phyloP scores from a whole-genome alignment of 2,797 vertebrate genomes.

The Schizopygopsis pylzovi region DNA sequence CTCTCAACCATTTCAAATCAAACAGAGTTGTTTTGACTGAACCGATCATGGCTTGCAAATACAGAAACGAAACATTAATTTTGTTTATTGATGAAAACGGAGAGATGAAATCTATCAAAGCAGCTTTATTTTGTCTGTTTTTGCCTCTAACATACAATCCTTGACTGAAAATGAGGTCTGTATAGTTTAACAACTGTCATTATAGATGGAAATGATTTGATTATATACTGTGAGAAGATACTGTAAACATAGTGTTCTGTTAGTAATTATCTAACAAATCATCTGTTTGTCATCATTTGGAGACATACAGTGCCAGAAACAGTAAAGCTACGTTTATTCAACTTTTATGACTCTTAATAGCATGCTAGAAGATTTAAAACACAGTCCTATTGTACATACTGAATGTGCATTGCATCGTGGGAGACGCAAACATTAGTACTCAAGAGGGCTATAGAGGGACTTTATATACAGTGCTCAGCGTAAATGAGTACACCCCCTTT shows the following conservation, averaged over 20 bases:
- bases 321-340: conserved; percentile 21
- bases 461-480: not conserved
- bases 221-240: conserved; percentile 6
- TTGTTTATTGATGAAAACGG: not conserved
- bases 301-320: not conserved
- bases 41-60: conserved; percentile 2
- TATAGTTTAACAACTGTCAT: not conserved
- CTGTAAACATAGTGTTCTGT: not conserved
- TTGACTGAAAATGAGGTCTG: not conserved
- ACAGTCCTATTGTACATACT: not conserved
- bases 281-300: conserved; percentile 12
- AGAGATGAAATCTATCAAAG: not conserved
- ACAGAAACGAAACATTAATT: not conserved
- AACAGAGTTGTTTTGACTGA: conserved; percentile 29
- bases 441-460: not conserved
- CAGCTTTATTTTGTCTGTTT: not conserved
- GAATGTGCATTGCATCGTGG: not conserved
- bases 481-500: too few species aligned
- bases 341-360: not conserved
- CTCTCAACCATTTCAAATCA: conserved; percentile 23
- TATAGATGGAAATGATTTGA: not conserved
- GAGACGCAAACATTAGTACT: not conserved
- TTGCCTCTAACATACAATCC: not conserved
- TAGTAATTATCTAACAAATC: conserved; percentile 18
- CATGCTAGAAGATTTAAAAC: not conserved